These are phyloP conservation scores for Gasterosteus aculeatus DNA, from an alignment of 2,113 vertebrate species.

Conservation along the genomic window DNA sequence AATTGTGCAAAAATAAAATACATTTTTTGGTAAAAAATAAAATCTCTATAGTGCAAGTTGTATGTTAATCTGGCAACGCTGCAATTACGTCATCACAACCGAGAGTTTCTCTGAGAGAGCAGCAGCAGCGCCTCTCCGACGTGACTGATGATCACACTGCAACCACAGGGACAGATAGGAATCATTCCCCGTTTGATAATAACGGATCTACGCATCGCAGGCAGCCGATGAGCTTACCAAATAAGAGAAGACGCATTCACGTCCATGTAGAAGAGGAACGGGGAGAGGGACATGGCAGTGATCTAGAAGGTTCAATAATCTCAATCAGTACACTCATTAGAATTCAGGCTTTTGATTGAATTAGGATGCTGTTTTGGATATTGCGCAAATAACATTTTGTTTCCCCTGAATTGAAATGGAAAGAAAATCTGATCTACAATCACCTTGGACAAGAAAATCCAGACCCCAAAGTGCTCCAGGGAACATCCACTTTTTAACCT, in stretches of 20 bases:
- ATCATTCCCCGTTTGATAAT: background rate
- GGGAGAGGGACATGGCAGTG: constrained; percentile 84
- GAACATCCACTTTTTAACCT: constrained; percentile 86
- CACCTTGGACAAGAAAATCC: constrained; percentile 93
- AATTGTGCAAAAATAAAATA: constrained; percentile 24
- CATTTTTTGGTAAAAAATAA: background rate
- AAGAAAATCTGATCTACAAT: constrained; percentile 22
- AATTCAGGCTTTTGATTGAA: background rate
- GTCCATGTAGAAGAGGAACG: constrained; percentile 83
- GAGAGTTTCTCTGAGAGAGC: constrained; percentile 81
- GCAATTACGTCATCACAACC: background rate
- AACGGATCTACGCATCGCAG: background rate
- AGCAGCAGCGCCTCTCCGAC: constrained; percentile 88
- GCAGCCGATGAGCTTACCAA: constrained; percentile 84
- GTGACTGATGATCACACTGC: constrained; percentile 86
- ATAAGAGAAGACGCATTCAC: constrained; percentile 77
- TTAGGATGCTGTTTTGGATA: background rate
- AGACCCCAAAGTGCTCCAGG: constrained; percentile 85
- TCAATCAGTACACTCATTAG: background rate
- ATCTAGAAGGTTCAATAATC: constrained; percentile 73
- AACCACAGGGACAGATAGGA: constrained; percentile 30
- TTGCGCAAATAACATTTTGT: background rate
- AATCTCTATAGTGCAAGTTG: background rate
- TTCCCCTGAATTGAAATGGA: background rate
- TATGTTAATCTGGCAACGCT: background rate